phyloP scores from a whole-genome alignment of 2,888 invertebrate species.

The Netelia virgata region DNA sequence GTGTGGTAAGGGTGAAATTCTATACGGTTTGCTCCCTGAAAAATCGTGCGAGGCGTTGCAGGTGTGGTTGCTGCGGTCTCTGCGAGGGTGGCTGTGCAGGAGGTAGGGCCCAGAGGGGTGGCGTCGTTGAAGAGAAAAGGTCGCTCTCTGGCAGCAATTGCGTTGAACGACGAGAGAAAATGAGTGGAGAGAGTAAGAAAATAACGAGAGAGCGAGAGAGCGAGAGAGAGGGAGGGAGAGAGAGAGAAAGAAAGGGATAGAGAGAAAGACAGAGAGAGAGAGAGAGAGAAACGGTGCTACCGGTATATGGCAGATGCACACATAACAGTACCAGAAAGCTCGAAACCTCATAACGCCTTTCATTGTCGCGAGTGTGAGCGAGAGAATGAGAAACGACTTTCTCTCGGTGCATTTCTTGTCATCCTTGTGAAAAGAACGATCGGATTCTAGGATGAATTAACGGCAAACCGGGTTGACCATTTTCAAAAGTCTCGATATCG shows the following conservation, averaged over 20 bases:
- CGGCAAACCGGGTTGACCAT: constrained; percentile 19
- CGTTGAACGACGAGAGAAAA: constrained; percentile 49
- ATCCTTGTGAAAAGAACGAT: constrained; percentile 25
- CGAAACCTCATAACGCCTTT: constrained; percentile 18
- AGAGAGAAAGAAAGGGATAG: constrained; percentile 43
- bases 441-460: constrained; percentile 38
- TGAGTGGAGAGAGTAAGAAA: constrained; percentile 34
- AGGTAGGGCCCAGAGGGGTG: constrained; percentile 9
- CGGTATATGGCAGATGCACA: constrained; percentile 15
- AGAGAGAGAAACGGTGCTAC: constrained; percentile 16
- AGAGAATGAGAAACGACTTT: constrained; percentile 15
- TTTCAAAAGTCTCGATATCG: constrained; percentile 24
- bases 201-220: constrained; percentile 25
- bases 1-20: constrained; percentile 46
- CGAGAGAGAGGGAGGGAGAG: constrained; percentile 21
- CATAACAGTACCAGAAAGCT: constrained; percentile 36
- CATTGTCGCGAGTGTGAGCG: constrained; percentile 10
- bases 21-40: constrained; percentile 51
- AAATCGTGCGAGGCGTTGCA: constrained; percentile 57
- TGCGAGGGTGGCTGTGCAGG: constrained; percentile 26
- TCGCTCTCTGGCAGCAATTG: constrained; percentile 50
- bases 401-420: constrained; percentile 46
- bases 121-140: constrained; percentile 53
- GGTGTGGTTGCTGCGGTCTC: constrained; percentile 63
- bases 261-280: constrained; percentile 14